Conservation (phyloP, 2,113 vertebrate species). For the Calonectris borealis region DNA sequence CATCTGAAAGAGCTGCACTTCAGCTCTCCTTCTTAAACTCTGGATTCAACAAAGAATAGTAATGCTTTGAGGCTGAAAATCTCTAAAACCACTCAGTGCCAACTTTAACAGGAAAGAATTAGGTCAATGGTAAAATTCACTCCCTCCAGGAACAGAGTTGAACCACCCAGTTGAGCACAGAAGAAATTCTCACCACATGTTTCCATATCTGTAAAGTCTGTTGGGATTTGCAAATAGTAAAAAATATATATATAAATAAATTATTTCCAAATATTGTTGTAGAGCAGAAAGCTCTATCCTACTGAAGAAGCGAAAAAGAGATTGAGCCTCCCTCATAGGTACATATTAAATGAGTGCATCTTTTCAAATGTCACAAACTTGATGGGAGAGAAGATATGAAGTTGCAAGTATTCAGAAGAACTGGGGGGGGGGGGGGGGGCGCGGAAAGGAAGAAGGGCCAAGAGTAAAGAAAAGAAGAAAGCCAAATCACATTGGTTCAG, state of each 20-base stretch:
- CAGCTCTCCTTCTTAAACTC: slow-evolving; percentile 36
- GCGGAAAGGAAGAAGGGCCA: not conserved
- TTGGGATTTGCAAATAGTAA: not conserved
- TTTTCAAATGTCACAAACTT: not conserved
- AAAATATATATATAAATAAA: not conserved
- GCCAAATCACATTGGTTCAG: not conserved
- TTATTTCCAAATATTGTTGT: not conserved
- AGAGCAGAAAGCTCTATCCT: not conserved
- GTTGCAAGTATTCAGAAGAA: not conserved
- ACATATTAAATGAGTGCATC: not conserved
- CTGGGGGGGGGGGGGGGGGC: too few relatives aligned
- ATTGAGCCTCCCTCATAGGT: not conserved
- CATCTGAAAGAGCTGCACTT: slow-evolving; percentile 38
- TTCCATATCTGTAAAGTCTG: not conserved
- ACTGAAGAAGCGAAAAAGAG: not conserved
- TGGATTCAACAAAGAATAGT: slow-evolving; percentile 43
- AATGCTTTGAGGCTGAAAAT: slow-evolving; percentile 44
- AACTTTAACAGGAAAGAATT: slow-evolving; percentile 1
- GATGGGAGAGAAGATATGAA: not conserved
- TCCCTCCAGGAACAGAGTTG: not conserved
- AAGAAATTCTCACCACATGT: not conserved
- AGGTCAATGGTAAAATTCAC: slow-evolving; percentile 54
- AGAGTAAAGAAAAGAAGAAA: not conserved
- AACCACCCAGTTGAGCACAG: not conserved
- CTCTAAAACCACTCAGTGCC: slow-evolving; percentile 31